phyloP scores from a whole-genome alignment of 2,888 invertebrate genomes.

The Mellilla xanthometata region DNA sequence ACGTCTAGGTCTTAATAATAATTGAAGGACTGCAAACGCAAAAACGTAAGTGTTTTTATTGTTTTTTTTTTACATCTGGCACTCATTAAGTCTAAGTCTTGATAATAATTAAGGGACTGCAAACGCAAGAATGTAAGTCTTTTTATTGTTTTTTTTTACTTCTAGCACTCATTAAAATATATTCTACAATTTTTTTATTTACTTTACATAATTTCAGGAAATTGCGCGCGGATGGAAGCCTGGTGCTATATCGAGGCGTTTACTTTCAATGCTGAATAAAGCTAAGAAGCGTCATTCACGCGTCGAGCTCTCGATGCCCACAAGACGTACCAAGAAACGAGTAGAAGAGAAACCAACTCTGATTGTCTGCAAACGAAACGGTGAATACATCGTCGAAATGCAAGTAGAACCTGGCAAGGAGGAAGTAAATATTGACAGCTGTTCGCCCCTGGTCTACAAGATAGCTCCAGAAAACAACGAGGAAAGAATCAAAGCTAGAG shows the following conservation, averaged over 20 bases:
- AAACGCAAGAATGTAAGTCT: conserved; percentile 10
- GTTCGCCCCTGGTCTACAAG: conserved; percentile 56
- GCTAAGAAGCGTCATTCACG: conserved; percentile 44
- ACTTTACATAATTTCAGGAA: conserved; percentile 49
- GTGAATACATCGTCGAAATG: conserved; percentile 64
- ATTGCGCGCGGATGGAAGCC: conserved; percentile 63
- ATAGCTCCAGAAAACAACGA: conserved; percentile 53
- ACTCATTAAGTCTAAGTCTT: conserved; percentile 3
- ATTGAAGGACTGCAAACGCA: too few species aligned
- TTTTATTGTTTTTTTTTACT: conserved; percentile 20
- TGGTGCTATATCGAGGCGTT: conserved; percentile 63
- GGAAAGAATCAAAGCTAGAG: conserved; percentile 44
- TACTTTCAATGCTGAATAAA: conserved; percentile 54
- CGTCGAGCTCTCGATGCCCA: conserved; percentile 33
- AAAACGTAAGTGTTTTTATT: too few species aligned
- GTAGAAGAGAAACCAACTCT: conserved; percentile 57
- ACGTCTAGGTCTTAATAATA: too few species aligned
- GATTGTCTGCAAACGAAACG: conserved; percentile 55
- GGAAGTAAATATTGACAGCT: conserved; percentile 35
- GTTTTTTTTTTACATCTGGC: too few species aligned
- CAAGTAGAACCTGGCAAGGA: conserved; percentile 40
- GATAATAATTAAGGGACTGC: background rate
- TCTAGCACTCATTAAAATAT: background rate
- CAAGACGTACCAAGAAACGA: conserved; percentile 50
- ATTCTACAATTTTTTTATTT: background rate